phyloP scores from a whole-genome alignment of 2,888 invertebrate species.

The Piscicola geometra region DNA sequence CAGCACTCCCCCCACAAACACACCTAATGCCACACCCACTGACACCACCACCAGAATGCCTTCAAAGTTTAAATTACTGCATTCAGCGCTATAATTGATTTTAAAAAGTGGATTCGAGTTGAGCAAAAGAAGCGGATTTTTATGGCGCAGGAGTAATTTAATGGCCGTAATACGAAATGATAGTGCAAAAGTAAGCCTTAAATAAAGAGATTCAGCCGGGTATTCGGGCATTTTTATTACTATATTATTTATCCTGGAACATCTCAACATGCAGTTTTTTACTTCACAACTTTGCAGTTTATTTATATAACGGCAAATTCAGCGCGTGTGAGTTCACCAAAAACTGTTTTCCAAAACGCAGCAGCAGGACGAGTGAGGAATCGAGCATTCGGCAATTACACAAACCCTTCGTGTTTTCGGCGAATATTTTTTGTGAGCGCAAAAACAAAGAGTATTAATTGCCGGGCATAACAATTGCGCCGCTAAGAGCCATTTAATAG shows the following conservation, averaged over 20 bases:
- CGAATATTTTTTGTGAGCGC: neutral
- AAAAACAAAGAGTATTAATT: neutral
- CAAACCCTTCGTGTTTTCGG: neutral
- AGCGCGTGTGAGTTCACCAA: no score
- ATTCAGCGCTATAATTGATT: neutral
- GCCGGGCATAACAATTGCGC: neutral
- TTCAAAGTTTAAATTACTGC: conserved; percentile 20
- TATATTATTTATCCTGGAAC: no score
- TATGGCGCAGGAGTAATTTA: neutral
- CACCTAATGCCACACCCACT: conserved; percentile 40
- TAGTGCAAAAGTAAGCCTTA: neutral
- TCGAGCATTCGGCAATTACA: neutral
- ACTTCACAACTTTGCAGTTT: no score
- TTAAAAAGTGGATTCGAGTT: neutral
- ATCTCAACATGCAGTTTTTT: no score
- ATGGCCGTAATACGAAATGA: conserved; percentile 5
- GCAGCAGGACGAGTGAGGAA: no score
- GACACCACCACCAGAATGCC: conserved; percentile 40
- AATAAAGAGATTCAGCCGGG: neutral
- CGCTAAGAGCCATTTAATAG: neutral
- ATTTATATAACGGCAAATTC: no score
- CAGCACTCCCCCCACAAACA: conserved; percentile 40
- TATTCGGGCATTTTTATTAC: neutral
- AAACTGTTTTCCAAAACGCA: no score
- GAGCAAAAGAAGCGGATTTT: neutral